Evolutionary conservation across 2,888 invertebrate species (phyloP), one percentile per base, ranked within the genome.

Genomic region (Macrophya annulata): DNA sequence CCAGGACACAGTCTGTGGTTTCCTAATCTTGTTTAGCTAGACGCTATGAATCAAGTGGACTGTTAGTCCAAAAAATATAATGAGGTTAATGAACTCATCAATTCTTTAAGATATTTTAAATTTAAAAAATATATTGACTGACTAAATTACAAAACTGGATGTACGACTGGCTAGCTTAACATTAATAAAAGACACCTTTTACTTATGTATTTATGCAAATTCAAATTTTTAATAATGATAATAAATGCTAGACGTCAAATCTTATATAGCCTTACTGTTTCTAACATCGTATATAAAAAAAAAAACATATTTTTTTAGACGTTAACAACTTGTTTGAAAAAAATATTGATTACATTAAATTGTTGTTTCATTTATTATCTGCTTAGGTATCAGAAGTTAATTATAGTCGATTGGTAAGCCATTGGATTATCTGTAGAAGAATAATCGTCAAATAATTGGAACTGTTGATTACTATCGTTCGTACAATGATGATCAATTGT

Each of bases 401-500:
- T 43, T 72, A 43, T 31, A 40, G 40, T 43, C n/a, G 43, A 72
- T 37, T n/a, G 43, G 17, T n/a, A 3, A 2, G 17, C 71, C 40
- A 37, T 72, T n/a, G 6, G 71, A n/a, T 40, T 37, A 43, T n/a
- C 55, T n/a, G 40, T 71, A 71, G 17, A 40, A 40, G 6, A 40
- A 40, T 40, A 17, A 71, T 71, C n/a, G 40, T 40, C 17, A 37
- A 71, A 74, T 45, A 21, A 43, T 74, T 74, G 21, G 21, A 48
- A 45, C 45, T 43, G 43, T 43, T 25, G 0, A 74, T 74, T 15
- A 12, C 21, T 8, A 45, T 45, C 25, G n/a, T 25, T 25, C 25
- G 10, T 74, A 37, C 4, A 17, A 72, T 72, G 37, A 72, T 72
- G 71, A 72, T 9, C 43, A 72, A 72, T 72, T n/a, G n/a, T n/a